phyloP scores from a whole-genome alignment of 2,797 vertebrate genomes.

The Mus spretus region DNA sequence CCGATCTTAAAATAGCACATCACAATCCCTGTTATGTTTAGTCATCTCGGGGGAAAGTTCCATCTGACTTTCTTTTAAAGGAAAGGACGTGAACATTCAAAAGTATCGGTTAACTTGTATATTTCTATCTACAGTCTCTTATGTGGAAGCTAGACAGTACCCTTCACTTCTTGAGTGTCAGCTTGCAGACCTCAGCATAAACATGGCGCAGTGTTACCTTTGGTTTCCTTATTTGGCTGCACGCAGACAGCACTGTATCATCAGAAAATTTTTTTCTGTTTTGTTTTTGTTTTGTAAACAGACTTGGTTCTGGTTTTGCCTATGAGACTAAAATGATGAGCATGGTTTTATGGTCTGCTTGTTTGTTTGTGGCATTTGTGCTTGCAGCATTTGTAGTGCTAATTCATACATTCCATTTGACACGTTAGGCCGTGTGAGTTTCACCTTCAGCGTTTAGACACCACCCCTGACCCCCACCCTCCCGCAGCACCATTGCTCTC shows the following conservation, averaged over 20 bases:
- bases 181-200: background rate
- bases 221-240: background rate
- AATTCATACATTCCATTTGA: background rate
- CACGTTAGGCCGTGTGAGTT: background rate
- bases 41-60: constrained; percentile 3
- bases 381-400: background rate
- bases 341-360: background rate
- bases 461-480: background rate
- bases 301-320: background rate
- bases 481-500: background rate
- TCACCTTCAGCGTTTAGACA: background rate
- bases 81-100: background rate
- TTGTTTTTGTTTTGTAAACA: background rate
- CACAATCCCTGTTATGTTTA: constrained; percentile 41
- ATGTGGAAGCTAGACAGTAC: background rate
- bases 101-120: constrained; percentile 15
- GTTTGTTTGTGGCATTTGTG: constrained; percentile 1
- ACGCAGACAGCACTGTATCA: background rate
- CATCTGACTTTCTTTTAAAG: constrained; percentile 49
- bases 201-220: background rate
- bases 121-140: background rate
- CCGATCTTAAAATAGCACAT: background rate
- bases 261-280: background rate
- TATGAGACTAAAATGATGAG: background rate
- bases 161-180: constrained; percentile 27